These are phyloP conservation scores for Xanthostigma xanthostigma DNA, from an alignment of 2,888 invertebrate species.

Conservation along the genomic window DNA sequence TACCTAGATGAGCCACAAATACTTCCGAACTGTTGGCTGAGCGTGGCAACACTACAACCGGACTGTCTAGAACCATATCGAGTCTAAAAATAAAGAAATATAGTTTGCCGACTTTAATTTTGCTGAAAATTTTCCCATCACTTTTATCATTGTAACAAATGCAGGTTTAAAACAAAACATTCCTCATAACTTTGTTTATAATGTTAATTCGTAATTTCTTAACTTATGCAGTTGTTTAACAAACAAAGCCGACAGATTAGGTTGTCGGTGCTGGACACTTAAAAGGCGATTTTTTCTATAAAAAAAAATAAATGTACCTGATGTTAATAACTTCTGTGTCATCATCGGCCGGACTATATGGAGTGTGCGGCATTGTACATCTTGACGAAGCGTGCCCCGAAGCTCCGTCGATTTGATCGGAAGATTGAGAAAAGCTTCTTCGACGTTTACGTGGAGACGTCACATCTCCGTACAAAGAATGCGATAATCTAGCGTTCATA, in stretches of 20 bases:
- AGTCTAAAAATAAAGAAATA: constrained; percentile 33
- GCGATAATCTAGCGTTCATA: constrained; percentile 37
- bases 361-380: constrained; percentile 27
- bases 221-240: no score
- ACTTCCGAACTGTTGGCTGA: constrained; percentile 65
- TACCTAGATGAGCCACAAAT: constrained; percentile 82
- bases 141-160: no score
- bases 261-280: no score
- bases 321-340: constrained; percentile 15
- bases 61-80: constrained; percentile 74
- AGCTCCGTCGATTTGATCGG: constrained; percentile 1
- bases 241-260: no score
- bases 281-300: background rate
- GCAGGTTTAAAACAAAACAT: no score
- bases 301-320: constrained; percentile 20
- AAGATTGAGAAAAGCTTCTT: constrained; percentile 16
- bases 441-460: constrained; percentile 34
- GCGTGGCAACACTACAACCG: constrained; percentile 78
- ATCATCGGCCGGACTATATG: constrained; percentile 26
- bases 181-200: no score
- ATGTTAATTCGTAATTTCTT: no score
- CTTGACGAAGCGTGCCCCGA: constrained; percentile 25
- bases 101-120: no score
- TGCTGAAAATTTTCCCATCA: no score
- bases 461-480: constrained; percentile 22